Evolutionary conservation across 2,797 vertebrate genomes (phyloP).

Genomic region (Leptoclinus maculatus): DNA sequence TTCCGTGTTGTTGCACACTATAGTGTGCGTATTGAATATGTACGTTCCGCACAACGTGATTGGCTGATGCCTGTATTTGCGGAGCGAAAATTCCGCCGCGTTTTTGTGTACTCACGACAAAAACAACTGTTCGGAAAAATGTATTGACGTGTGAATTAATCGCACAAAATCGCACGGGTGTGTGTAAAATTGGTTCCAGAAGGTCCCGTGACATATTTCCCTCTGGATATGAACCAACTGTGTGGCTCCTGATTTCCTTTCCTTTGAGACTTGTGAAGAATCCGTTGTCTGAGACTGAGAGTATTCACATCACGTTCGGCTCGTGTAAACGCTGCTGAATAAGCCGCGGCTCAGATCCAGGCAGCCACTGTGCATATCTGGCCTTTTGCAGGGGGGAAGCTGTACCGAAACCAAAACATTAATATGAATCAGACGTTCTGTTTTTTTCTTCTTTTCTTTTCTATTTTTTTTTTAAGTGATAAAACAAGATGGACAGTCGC

Average conservation of each 20-base stretch:
- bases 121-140: too few relatives aligned
- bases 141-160: too few relatives aligned
- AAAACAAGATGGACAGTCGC: conserved; percentile 48
- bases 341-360: conserved; percentile 1
- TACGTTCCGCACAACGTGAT: too few relatives aligned
- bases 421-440: conserved; percentile 42
- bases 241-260: neutral
- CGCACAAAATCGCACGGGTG: too few relatives aligned
- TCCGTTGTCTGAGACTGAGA: conserved; percentile 12
- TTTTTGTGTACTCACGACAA: too few relatives aligned
- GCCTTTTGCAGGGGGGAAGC: conserved; percentile 12
- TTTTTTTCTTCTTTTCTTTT: conserved; percentile 14
- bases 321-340: neutral
- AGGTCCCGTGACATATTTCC: neutral
- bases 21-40: too few relatives aligned
- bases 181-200: too few relatives aligned
- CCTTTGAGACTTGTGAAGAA: neutral
- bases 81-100: too few relatives aligned
- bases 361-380: conserved; percentile 12
- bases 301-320: conserved; percentile 3
- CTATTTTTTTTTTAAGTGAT: conserved; percentile 34
- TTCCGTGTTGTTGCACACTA: too few relatives aligned
- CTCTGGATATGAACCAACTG: too few relatives aligned
- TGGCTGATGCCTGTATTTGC: too few relatives aligned
- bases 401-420: conserved; percentile 32